Base-by-base conservation (phyloP, 2,888 invertebrate genomes). In the Pecten maximus region DNA sequence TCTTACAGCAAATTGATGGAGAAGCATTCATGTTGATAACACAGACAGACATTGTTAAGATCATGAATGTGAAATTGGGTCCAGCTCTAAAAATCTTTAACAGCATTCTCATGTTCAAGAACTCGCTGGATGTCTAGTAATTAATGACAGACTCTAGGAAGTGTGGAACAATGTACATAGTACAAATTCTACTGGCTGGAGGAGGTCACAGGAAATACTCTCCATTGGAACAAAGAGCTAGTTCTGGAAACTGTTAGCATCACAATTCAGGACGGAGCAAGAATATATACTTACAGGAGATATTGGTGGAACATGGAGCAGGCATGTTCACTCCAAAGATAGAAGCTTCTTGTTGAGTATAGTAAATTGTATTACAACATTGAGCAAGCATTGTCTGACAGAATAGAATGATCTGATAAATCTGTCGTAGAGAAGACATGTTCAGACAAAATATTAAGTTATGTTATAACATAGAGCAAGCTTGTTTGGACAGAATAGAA, bases 31-130 rank as follows among this genome's bases (percentile, higher is more conserved):
- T 99, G 89, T 98, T 98, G 97, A 97, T 99, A 93, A 98, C 98
- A 89, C 98, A 99, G 97, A 97, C 98, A 93, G 99, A 99, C 97
- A 97, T 99, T 91, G 97, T 98, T 48, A 97, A 98, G 87, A 97
- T 98, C 92, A 97, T 99, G 94, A 97, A 98, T 89, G 97, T 99
- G 92, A 98, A 98, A 96, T 97, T 99, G 91, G 99, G 99, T 12
- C 98, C 98, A 86, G 98, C 98, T 86, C 97, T 98, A 93, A 99
- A 98, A 96, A 97, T 98, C 89, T 98, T 98, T 96, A 98, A 98
- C 96, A 97, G 98, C 94, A 98, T 98, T 94, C 94, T 97, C 15
- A 95, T 96, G 93, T 95, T 97, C 90, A 96, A 96, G 90, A 96
- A 94, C 86, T 93, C 95, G 16, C 86, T 93, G 40, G 93, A 94